Evolutionary conservation across 2,797 vertebrate species (phyloP), one percentile per base, ranked within the genome.

Genomic region (Pogonophryne albipinna): DNA sequence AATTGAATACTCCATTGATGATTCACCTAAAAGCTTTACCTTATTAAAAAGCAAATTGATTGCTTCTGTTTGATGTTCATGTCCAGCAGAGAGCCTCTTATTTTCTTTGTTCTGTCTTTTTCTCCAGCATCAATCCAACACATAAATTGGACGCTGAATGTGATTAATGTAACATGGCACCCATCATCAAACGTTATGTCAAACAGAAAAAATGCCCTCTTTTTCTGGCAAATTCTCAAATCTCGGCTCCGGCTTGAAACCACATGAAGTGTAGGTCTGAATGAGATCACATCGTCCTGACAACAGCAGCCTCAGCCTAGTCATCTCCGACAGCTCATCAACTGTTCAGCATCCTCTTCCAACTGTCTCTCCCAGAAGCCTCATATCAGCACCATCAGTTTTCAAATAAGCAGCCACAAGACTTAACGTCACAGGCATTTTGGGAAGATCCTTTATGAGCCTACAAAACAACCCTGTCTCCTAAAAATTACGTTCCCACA

Each of bases 261-360:
- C 71, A 59, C 81, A 73, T 66, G 75, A 61, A 60, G 20, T 62
- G 64, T 19, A 63, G 64, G 80, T 74, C 27, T 76, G 55, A 75
- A 77, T 81, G 66, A 79, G 74, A 74, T 80, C 84, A 70, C 45
- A 67, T 81, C 65, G 56, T 85, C 66, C 74, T 84, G 83, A 88
- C 76, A 82, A 74, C 74, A 80, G 52, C 66, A 71, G 20, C 75
- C 31, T 11, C 3, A 58, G 52, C 44, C 57, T n/a, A 42, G 51
- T 76, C 62, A 49, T 84, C 71, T 77, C 82, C 38, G 56, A 86
- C 89, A 90, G 83, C 75, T 91, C 86, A 82, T 90, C 87, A 82
- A 80, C 46, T 78, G 34, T 53, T 81, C 78, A 56, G 57, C 67
- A 55, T 27, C 60, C 58, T 34, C 42, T 47, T 88, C 83, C 80